Percentiles rank a stretch among this genome's conserved stretches.
Conservation (phyloP, 2,888 invertebrate species). For the Melanostoma scalare region DNA sequence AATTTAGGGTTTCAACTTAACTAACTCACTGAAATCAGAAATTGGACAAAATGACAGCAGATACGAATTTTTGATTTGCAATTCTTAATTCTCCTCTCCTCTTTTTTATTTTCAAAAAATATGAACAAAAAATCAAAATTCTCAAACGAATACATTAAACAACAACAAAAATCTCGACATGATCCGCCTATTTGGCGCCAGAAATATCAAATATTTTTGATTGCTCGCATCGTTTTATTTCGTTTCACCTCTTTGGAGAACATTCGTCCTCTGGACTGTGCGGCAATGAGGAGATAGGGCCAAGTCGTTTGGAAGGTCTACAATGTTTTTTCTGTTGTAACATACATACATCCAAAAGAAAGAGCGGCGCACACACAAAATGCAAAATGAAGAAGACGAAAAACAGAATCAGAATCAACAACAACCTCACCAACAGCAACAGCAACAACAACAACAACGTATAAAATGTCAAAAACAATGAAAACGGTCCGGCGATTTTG, state of each 20-base stretch:
- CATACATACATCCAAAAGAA: constrained; percentile 24
- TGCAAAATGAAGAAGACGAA: constrained; percentile 45
- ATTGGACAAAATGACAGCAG: constrained; percentile 48
- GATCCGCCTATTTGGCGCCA: constrained; percentile 73
- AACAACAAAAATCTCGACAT: constrained; percentile 56
- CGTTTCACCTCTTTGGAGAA: constrained; percentile 20
- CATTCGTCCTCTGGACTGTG: constrained; percentile 7
- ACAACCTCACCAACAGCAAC: constrained; percentile 48
- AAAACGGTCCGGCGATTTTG: constrained; percentile 82
- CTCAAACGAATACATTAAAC: constrained; percentile 6
- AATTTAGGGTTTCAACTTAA: not conserved
- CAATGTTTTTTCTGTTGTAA: constrained; percentile 48
- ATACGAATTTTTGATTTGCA: constrained; percentile 67
- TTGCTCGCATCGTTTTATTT: constrained; percentile 67
- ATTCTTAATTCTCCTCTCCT: constrained; percentile 6
- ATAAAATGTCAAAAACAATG: constrained; percentile 82
- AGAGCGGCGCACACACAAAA: constrained; percentile 37
- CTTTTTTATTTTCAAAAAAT: constrained; percentile 18
- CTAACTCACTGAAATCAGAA: constrained; percentile 13
- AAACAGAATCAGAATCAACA: constrained; percentile 9
- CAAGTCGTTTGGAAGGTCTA: constrained; percentile 34
- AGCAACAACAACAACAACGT: constrained; percentile 67
- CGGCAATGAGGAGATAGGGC: not conserved
- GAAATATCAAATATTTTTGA: constrained; percentile 71
- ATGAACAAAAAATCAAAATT: constrained; percentile 11